Base-by-base conservation (phyloP, 2,113 vertebrate species). In the Symphodus melops region DNA sequence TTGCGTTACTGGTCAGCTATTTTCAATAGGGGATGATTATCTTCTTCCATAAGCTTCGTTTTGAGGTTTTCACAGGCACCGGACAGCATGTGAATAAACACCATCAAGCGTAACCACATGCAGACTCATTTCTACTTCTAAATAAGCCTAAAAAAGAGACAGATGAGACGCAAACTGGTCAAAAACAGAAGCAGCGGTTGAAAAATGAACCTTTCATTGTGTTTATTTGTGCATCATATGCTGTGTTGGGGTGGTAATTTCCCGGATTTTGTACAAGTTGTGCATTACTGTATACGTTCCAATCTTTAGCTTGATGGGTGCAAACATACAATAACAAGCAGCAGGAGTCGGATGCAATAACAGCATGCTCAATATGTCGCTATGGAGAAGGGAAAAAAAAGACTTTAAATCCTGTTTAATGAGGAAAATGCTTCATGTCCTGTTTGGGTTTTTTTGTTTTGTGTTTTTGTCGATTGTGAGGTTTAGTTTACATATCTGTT, bases 1-100 rank as follows among this genome's bases (percentile, higher is more conserved):
- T 46, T 74, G 75, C 19, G 42, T 81, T 28, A 65, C 60, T 75
- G 81, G 63, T 72, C 68, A 62, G 80, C 84, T 89, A 86, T 89
- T 90, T 89, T 67, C 60, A 82, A 86, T 51, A 79, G 25, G 72
- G 67, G 79, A 77, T 83, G 25, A 83, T 90, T 86, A 82, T 75
- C 66, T 44, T 76, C 46, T 63, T 68, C 61, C 28, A 68, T 53
- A 79, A 82, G 64, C 79, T 75, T 36, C n/a, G 12, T 21, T 55
- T 63, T 67, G 68, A 79, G 81, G 83, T 88, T 87, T 84, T 65
- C 77, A 65, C 56, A 51, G 62, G 71, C 66, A 74, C 36, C 46
- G 41, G 46, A 12, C 51, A 64, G 57, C 25, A 42, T 52, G 53
- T 63, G 75, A 75, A 79, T 25, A 63, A 78, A 69, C 64, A 52